A percentile compares a stretch with the other conserved stretches of the same genome.
Conservation (phyloP, 2,797 vertebrate species). For the Karalla daura region DNA sequence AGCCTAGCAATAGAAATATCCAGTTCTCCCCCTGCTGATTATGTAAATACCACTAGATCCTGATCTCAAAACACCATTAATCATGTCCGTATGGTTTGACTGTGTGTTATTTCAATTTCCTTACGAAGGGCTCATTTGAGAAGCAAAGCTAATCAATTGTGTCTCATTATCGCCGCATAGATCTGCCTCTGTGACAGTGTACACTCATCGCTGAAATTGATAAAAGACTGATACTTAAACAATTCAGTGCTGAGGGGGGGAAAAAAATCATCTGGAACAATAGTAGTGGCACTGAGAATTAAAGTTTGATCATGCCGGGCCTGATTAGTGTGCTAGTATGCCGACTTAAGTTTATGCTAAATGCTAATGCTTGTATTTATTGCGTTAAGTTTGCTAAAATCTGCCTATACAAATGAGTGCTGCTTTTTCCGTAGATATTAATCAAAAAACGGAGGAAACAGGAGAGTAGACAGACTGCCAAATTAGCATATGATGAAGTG, state of each 20-base stretch:
- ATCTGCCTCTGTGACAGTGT: slow-evolving; percentile 70
- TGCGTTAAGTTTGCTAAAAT: no score
- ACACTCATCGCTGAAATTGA: slow-evolving; percentile 61
- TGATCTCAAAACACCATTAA: slow-evolving; percentile 76
- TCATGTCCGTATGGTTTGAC: slow-evolving; percentile 74
- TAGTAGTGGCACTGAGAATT: slow-evolving; percentile 5
- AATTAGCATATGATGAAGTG: slow-evolving; percentile 4
- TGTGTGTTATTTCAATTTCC: slow-evolving; percentile 74
- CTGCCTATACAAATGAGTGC: no score
- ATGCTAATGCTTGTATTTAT: background rate
- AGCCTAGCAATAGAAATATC: slow-evolving; percentile 43
- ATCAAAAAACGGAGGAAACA: background rate
- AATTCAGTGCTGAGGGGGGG: slow-evolving; percentile 25
- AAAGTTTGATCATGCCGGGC: background rate
- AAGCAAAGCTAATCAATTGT: slow-evolving; percentile 80
- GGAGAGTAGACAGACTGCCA: background rate
- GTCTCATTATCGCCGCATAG: slow-evolving; percentile 76
- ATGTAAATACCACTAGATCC: slow-evolving; percentile 76
- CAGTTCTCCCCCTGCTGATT: slow-evolving; percentile 68
- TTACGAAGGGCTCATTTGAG: slow-evolving; percentile 68
- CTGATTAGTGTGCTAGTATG: no score
- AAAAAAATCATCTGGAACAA: slow-evolving; percentile 10
- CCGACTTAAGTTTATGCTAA: no score
- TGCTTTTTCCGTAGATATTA: no score
- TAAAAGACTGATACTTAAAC: slow-evolving; percentile 55